A percentile compares a stretch with the other conserved stretches of the same genome.
These are phyloP conservation scores for Diogma glabrata DNA, from an alignment of 2,888 invertebrate species.

Conservation along the genomic window DNA sequence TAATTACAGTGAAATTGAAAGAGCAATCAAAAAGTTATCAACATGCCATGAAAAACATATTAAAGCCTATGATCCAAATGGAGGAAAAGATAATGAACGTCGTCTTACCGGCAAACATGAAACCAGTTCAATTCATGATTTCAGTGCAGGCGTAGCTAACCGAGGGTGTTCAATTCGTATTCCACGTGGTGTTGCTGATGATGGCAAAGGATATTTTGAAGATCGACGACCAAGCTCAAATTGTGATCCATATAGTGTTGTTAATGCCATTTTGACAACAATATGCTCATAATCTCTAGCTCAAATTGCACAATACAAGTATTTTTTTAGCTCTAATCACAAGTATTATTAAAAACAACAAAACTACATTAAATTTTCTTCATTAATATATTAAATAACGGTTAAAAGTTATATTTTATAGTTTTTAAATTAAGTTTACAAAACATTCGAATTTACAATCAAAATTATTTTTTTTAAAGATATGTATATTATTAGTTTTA, in stretches of 20 bases:
- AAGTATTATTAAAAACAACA: too few species aligned
- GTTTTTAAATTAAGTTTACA: too few species aligned
- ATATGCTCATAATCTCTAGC: too few species aligned
- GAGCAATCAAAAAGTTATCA: conserved; percentile 89
- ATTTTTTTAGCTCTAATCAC: too few species aligned
- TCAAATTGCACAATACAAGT: too few species aligned
- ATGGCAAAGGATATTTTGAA: conserved; percentile 90
- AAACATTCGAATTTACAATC: too few species aligned
- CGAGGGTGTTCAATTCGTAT: conserved; percentile 91
- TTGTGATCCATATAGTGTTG: conserved; percentile 83
- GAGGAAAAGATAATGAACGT: conserved; percentile 92
- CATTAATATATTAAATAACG: too few species aligned
- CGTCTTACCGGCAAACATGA: conserved; percentile 91
- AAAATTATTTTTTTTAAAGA: too few species aligned
- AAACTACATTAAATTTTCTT: too few species aligned
- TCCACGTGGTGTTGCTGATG: conserved; percentile 80
- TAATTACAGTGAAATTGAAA: conserved; percentile 71
- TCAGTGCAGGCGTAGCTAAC: conserved; percentile 85
- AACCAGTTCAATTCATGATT: conserved; percentile 94
- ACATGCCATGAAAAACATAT: conserved; percentile 89
- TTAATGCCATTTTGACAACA: conserved; percentile 76
- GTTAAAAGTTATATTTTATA: too few species aligned
- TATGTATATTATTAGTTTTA: too few species aligned
- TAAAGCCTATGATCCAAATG: conserved; percentile 89
- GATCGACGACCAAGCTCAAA: conserved; percentile 89